Base-by-base conservation (phyloP, 2,888 invertebrate genomes). In the Caenorhabditis parvicauda region DNA sequence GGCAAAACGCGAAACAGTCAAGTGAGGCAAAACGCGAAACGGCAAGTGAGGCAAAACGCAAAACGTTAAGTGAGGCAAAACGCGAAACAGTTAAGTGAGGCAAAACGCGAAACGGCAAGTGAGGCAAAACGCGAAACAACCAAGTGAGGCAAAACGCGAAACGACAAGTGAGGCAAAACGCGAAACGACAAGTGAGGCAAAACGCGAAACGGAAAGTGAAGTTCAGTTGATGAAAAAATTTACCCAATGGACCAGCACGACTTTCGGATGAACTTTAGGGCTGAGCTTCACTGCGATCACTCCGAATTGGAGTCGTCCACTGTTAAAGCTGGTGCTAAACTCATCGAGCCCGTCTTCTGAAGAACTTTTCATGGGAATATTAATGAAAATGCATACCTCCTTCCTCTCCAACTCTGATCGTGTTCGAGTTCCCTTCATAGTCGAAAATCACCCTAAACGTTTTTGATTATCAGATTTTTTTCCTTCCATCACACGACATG, bases 171-270 rank as follows among this genome's bases (percentile, higher is more conserved):
- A n/a, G n/a, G n/a, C n/a, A n/a, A n/a, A n/a, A n/a, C n/a, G n/a
- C n/a, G n/a, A n/a, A n/a, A n/a, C n/a, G n/a, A n/a, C n/a, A n/a
- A n/a, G n/a, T n/a, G n/a, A n/a, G n/a, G n/a, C n/a, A n/a, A n/a
- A n/a, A n/a, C n/a, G n/a, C n/a, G n/a, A n/a, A n/a, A 19, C 17
- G 24, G 5, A 12, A 2, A 21, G 25, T 24, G 14, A 6, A 19
- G 6, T 27, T 44, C 24, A 7, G n/a, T 35, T 7, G 17, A 37
- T 28, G 22, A 17, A 14, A 12, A 25, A 17, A 25, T 60, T 41
- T 22, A 80, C 79, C 80, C 79, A 79, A 51, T 79, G 77, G 45
- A 79, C 60, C 9, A 79, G 56, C 19, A 81, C 62, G 12, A 81
- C 59, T 57, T 79, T 80, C n/a, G 71, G 60, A 21, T 74, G 61